These are phyloP conservation scores for Phthorimaea operculella DNA, from an alignment of 1,140 invertebrate genomes.

Conservation along the genomic window DNA sequence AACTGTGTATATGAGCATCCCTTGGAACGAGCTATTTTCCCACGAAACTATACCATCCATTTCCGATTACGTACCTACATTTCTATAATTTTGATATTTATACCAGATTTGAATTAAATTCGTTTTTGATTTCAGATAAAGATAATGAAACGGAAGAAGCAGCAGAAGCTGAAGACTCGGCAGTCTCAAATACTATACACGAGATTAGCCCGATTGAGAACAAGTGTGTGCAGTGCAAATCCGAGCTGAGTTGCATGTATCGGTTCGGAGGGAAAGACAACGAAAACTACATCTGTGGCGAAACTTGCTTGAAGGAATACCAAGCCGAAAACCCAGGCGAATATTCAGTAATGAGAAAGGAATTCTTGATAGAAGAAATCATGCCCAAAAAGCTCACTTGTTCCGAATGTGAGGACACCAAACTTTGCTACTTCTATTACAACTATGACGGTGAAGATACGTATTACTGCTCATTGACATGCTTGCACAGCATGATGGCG, in stretches of 20 bases:
- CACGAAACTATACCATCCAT: no score
- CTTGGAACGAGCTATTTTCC: no score
- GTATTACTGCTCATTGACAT: slow-evolving; percentile 66
- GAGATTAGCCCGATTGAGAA: slow-evolving; percentile 41
- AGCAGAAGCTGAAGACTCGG: slow-evolving; percentile 29
- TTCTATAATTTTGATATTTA: no score
- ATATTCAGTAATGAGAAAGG: slow-evolving; percentile 40
- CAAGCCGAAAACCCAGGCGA: slow-evolving; percentile 32
- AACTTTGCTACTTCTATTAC: slow-evolving; percentile 68
- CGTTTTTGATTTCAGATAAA: slow-evolving; percentile 36
- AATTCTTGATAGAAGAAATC: slow-evolving; percentile 60
- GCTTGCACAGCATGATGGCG: slow-evolving; percentile 67
- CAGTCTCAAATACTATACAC: slow-evolving; percentile 33
- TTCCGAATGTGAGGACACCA: slow-evolving; percentile 58
- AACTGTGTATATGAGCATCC: no score
- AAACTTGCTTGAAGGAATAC: slow-evolving; percentile 38
- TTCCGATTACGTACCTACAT: no score
- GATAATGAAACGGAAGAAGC: slow-evolving; percentile 46
- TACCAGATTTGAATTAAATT: neutral
- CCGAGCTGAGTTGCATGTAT: slow-evolving; percentile 36
- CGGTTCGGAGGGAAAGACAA: slow-evolving; percentile 30
- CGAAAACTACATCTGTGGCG: slow-evolving; percentile 44
- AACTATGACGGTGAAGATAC: slow-evolving; percentile 65
- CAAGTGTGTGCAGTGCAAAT: slow-evolving; percentile 45
- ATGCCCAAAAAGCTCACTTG: slow-evolving; percentile 40